A percentile compares a stretch with the other conserved stretches of the same genome.
These are phyloP conservation scores for Aphodius granarius DNA, from an alignment of 2,888 invertebrate species.

Conservation along the genomic window DNA sequence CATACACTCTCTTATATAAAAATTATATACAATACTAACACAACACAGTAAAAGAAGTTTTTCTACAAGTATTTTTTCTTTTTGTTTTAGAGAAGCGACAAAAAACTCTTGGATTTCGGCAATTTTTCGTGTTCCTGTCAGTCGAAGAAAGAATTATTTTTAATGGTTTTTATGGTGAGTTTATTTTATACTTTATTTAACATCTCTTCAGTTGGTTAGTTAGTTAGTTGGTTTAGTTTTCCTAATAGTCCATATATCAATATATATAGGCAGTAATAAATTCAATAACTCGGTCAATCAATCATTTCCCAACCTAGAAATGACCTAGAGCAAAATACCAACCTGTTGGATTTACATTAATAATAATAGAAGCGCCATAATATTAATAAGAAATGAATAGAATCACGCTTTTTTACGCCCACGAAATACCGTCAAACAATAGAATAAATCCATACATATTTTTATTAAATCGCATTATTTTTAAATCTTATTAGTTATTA, in stretches of 20 bases:
- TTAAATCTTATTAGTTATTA: no score
- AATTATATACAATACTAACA: no score
- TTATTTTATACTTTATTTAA: background rate
- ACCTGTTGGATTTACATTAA: background rate
- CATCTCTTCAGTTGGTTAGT: background rate
- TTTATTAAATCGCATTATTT: background rate
- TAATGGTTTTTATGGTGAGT: conserved; percentile 51
- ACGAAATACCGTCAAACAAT: no score
- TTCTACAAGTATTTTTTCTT: background rate
- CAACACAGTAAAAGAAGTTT: background rate
- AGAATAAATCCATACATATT: background rate
- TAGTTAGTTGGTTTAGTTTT: no score
- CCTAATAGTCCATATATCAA: background rate
- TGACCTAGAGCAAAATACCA: background rate
- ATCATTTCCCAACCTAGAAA: background rate
- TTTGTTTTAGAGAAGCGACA: background rate
- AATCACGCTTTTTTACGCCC: no score
- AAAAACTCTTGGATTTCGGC: background rate
- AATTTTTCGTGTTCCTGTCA: background rate
- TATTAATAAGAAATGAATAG: background rate
- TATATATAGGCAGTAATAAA: background rate
- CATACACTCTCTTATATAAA: background rate
- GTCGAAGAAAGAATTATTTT: conserved; percentile 32
- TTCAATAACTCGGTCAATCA: background rate
- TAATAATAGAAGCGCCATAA: background rate